Base-by-base conservation (phyloP, 2,888 invertebrate genomes). In the Epistrophe eligans region DNA sequence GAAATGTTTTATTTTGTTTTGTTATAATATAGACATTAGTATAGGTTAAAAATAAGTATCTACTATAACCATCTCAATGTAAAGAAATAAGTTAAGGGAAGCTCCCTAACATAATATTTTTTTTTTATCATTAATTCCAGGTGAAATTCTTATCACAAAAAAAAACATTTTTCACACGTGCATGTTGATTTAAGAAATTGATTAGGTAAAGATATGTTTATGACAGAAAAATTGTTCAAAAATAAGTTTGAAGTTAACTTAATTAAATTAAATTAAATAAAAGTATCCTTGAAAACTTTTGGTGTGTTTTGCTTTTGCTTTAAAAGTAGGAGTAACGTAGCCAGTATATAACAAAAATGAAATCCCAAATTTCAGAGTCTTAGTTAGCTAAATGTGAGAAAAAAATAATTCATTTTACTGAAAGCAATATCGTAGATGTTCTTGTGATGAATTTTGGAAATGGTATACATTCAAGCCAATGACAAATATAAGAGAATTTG, bases 151-250 rank as follows among this genome's bases (percentile, higher is more conserved):
- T 70, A 66, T 66, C 71, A 77, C 13, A 43, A 35, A 35, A 70
- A 79, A 64, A 71, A 52, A 71, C 57, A 72, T 67, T 58, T 24
- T 77, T 84, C 77, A 80, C 84, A 84, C 80, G 84, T 84, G 84
- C 84, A 80, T 84, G 77, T 84, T 84, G 80, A 73, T 72, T 55
- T 40, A 73, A 77, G 58, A 66, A 66, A 24, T 60, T 73, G 58
- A 57, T 77, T 55, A 45, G 17, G 15, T 28, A 17, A 13, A 52
- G 7, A 32, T 15, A 32, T 52, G 50, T 55, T 55, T 52, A 50
- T 24, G 13, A 28, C 19, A 32, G 2, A 32, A 1, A 19, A 50
- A 11, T 50, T 19, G 50, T 19, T 13, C 35, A 5, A 19, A 11
- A 52, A 52, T 24, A 19, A 50, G 10, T 40, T 60, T 19, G n/a